Conservation (phyloP, 1,140 invertebrate species). For the Diorhabda carinulata region DNA sequence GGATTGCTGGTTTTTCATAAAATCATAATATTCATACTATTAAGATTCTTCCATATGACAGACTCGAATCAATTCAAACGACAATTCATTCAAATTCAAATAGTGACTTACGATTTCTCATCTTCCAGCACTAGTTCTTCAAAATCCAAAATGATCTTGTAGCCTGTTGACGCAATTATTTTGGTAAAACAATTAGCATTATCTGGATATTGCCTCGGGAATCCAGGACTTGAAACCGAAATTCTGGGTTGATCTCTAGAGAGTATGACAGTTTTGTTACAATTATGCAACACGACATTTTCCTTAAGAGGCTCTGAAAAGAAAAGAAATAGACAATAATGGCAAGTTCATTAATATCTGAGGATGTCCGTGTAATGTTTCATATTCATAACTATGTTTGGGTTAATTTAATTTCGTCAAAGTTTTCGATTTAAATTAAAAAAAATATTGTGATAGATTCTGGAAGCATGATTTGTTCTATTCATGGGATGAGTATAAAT, state of each 20-base stretch:
- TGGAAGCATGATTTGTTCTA: too few relatives aligned
- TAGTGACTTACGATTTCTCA: conserved; percentile 60
- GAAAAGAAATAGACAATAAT: not conserved
- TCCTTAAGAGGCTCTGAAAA: conserved; percentile 43
- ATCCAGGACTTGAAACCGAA: conserved; percentile 62
- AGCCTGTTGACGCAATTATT: conserved; percentile 57
- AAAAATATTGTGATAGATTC: too few relatives aligned
- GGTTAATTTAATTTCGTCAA: too few relatives aligned
- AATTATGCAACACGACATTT: conserved; percentile 48
- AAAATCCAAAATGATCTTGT: conserved; percentile 61
- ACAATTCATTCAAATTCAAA: not conserved
- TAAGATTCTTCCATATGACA: too few relatives aligned
- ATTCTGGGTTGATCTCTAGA: conserved; percentile 56
- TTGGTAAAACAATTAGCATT: conserved; percentile 61
- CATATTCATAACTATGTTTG: too few relatives aligned
- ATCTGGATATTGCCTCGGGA: conserved; percentile 67
- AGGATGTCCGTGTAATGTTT: too few relatives aligned
- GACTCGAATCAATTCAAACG: too few relatives aligned
- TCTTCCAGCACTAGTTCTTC: conserved; percentile 67
- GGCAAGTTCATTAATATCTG: too few relatives aligned
- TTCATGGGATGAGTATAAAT: too few relatives aligned
- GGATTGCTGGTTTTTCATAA: too few relatives aligned
- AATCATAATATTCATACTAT: too few relatives aligned
- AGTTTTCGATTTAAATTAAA: too few relatives aligned
- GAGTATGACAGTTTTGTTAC: conserved; percentile 61